Percentiles rank a stretch among this genome's conserved stretches.
These are phyloP conservation scores for Neomorphus geoffroyi DNA, from an alignment of 2,797 vertebrate species.

Conservation along the genomic window DNA sequence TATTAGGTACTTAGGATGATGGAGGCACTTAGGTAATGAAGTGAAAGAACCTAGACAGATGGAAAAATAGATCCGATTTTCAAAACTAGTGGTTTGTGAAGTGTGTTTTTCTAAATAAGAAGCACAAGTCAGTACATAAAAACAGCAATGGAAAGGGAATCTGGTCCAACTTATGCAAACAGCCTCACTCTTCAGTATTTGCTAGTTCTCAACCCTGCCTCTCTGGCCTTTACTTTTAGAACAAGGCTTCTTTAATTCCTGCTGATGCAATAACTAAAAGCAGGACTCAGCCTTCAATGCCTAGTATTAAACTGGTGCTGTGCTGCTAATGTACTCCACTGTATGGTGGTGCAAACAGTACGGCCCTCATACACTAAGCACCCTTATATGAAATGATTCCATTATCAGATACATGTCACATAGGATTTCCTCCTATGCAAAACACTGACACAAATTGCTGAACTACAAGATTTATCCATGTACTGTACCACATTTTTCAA, in stretches of 20 bases:
- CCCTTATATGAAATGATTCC: slow-evolving; percentile 40
- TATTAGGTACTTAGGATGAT: slow-evolving; percentile 48
- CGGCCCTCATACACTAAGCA: slow-evolving; percentile 5
- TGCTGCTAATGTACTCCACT: not conserved
- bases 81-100: slow-evolving; percentile 28
- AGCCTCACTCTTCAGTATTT: slow-evolving; percentile 52
- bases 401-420: slow-evolving; percentile 47
- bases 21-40: slow-evolving; percentile 49
- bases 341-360: not conserved
- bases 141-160: slow-evolving; percentile 58
- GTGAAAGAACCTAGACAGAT: not conserved
- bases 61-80: slow-evolving; percentile 44
- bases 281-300: slow-evolving; percentile 16
- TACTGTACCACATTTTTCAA: not conserved
- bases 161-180: slow-evolving; percentile 57
- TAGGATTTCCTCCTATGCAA: slow-evolving; percentile 58
- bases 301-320: not conserved
- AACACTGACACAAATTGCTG: slow-evolving; percentile 25
- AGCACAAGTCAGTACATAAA: slow-evolving; percentile 34
- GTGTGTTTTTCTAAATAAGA: slow-evolving; percentile 56
- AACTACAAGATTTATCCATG: slow-evolving; percentile 18
- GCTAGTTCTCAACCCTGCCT: slow-evolving; percentile 28
- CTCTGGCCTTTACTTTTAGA: slow-evolving; percentile 52
- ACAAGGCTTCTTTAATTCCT: slow-evolving; percentile 58
- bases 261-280: slow-evolving; percentile 55